Conservation (phyloP, 1,140 invertebrate genomes). For the Vollenhovia emeryi region DNA sequence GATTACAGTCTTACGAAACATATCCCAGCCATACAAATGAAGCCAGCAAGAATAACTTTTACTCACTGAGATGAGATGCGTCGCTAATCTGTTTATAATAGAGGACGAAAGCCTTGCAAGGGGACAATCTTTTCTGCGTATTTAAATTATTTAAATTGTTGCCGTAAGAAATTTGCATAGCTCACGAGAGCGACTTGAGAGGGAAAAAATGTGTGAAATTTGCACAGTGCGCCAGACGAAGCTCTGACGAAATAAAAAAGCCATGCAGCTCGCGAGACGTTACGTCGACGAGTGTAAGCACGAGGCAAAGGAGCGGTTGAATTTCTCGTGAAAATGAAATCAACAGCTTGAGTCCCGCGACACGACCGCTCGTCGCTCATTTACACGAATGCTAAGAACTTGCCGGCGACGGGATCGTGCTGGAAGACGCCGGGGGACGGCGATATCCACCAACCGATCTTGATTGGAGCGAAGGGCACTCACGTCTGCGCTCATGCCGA, state of each 20-base stretch:
- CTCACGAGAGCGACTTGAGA: slow-evolving; percentile 16
- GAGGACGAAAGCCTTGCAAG: slow-evolving; percentile 27
- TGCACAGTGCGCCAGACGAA: neutral
- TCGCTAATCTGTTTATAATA: neutral
- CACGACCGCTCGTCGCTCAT: neutral
- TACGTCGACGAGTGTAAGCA: neutral
- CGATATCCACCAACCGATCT: neutral
- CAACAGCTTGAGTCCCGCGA: neutral
- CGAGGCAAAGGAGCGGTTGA: neutral
- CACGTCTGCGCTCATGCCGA: neutral
- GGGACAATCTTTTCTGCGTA: slow-evolving; percentile 36
- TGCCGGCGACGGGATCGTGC: neutral
- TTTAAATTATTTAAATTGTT: slow-evolving; percentile 19
- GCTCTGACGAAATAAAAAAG: neutral
- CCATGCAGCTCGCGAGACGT: neutral
- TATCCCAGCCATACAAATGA: neutral
- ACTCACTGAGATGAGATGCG: neutral
- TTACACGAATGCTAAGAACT: neutral
- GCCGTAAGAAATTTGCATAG: neutral
- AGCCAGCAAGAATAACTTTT: neutral
- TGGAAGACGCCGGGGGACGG: neutral
- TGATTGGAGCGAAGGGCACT: neutral
- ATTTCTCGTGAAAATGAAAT: slow-evolving; percentile 19
- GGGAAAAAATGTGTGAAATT: slow-evolving; percentile 5
- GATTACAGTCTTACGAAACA: neutral